phyloP scores from a whole-genome alignment of 2,888 invertebrate species.

The Drosophila yooni region DNA sequence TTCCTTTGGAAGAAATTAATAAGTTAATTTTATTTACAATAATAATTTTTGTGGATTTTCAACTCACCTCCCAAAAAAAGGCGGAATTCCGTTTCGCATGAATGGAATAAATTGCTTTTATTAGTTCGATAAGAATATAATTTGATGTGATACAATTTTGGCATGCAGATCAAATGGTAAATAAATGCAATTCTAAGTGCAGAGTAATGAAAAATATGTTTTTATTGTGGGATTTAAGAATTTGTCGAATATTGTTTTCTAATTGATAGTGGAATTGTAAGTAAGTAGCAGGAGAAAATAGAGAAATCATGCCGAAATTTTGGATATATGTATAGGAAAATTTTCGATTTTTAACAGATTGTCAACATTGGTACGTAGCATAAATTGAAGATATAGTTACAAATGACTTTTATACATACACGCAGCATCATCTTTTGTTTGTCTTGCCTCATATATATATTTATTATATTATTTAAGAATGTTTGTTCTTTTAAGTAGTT shows the following conservation, averaged over 20 bases:
- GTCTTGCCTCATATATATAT: slow-evolving; percentile 46
- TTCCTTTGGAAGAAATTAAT: background rate
- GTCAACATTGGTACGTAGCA: slow-evolving; percentile 47
- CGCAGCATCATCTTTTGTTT: slow-evolving; percentile 48
- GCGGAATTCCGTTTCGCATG: slow-evolving; percentile 9
- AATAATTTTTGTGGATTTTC: background rate
- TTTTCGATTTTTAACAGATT: slow-evolving; percentile 43
- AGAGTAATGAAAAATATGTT: slow-evolving; percentile 26
- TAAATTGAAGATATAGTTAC: slow-evolving; percentile 29
- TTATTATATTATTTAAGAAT: slow-evolving; percentile 20
- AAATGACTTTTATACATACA: slow-evolving; percentile 62
- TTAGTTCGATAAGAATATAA: slow-evolving; percentile 18
- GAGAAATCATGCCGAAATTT: slow-evolving; percentile 62
- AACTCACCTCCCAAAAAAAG: background rate
- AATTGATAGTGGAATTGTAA: slow-evolving; percentile 48
- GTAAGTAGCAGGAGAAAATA: slow-evolving; percentile 43
- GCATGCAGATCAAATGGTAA: slow-evolving; percentile 42
- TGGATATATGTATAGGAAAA: slow-evolving; percentile 31
- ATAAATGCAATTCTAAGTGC: slow-evolving; percentile 38
- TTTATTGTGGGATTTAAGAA: slow-evolving; percentile 8
- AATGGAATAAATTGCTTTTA: slow-evolving; percentile 2
- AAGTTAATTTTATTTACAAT: background rate
- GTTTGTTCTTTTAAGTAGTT: slow-evolving; percentile 21
- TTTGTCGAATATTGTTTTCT: slow-evolving; percentile 15
- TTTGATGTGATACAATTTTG: slow-evolving; percentile 1